Conservation (phyloP, 2,888 invertebrate species). For the Ptychoptera albimana region DNA sequence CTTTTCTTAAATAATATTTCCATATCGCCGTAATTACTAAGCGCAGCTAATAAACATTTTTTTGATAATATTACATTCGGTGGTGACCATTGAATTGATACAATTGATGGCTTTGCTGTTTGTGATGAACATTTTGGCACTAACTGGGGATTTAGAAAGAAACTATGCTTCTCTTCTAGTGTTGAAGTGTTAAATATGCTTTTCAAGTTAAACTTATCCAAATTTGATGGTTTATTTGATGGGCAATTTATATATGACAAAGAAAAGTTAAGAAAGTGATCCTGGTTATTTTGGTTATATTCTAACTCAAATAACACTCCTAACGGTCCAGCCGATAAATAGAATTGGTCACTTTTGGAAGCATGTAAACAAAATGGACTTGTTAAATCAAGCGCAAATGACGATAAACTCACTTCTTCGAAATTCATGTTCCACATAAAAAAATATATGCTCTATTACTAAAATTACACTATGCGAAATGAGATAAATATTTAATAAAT, state of each 20-base stretch:
- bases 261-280: too few relatives aligned
- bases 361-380: too few relatives aligned
- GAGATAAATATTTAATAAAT: neutral
- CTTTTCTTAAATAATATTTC: conserved; percentile 5
- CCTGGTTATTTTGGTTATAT: too few relatives aligned
- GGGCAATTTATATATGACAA: too few relatives aligned
- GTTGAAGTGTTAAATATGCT: too few relatives aligned
- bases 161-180: conserved; percentile 16
- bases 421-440: neutral
- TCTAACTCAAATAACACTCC: too few relatives aligned
- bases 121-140: conserved; percentile 15
- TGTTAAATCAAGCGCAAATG: too few relatives aligned
- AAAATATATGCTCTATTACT: too few relatives aligned
- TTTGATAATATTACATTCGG: conserved; percentile 6
- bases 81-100: conserved; percentile 12
- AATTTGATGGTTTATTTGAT: too few relatives aligned
- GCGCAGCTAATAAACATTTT: conserved; percentile 13
- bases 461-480: neutral
- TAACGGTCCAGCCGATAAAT: too few relatives aligned
- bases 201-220: too few relatives aligned
- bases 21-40: conserved; percentile 19
- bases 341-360: too few relatives aligned
- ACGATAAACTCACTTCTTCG: neutral
- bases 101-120: conserved; percentile 12
- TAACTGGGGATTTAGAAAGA: conserved; percentile 20